A percentile compares a stretch with the other conserved stretches of the same genome.
These are phyloP conservation scores for Stegostoma tigrinum DNA, from an alignment of 2,113 vertebrate species.

Conservation along the genomic window DNA sequence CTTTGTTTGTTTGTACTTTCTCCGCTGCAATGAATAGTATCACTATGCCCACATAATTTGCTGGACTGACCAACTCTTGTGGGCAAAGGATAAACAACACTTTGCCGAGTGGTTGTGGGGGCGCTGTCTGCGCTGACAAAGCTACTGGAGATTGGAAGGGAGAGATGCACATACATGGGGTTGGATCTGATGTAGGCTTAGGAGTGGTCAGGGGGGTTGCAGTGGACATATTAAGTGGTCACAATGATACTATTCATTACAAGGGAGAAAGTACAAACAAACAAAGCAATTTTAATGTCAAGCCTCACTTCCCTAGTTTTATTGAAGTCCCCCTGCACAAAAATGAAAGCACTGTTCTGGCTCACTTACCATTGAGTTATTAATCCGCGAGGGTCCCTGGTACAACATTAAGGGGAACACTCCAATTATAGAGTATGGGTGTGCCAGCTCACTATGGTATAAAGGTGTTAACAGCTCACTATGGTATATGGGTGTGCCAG, in stretches of 20 bases:
- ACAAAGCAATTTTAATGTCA: not conserved
- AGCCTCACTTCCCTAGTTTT: not conserved
- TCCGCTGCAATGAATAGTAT: not conserved
- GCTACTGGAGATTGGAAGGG: too few species aligned
- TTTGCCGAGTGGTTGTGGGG: too few species aligned
- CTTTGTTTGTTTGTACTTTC: not conserved
- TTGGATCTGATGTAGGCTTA: too few species aligned
- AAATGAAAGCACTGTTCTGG: not conserved
- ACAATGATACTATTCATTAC: not conserved
- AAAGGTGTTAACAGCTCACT: too few species aligned
- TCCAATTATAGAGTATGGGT: too few species aligned
- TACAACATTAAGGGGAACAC: not conserved
- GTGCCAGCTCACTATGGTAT: too few species aligned
- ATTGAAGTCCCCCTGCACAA: not conserved
- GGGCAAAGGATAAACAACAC: too few species aligned
- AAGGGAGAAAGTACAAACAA: not conserved
- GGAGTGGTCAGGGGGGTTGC: too few species aligned
- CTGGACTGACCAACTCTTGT: too few species aligned
- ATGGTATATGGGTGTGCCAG: too few species aligned
- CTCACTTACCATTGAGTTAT: not conserved
- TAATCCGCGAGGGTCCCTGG: not conserved
- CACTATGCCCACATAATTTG: not conserved
- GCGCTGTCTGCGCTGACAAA: too few species aligned
- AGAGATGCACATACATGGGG: too few species aligned
- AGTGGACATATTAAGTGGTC: not conserved